These are phyloP conservation scores for Acrobasis suavella DNA, from an alignment of 2,888 invertebrate species.

Conservation along the genomic window DNA sequence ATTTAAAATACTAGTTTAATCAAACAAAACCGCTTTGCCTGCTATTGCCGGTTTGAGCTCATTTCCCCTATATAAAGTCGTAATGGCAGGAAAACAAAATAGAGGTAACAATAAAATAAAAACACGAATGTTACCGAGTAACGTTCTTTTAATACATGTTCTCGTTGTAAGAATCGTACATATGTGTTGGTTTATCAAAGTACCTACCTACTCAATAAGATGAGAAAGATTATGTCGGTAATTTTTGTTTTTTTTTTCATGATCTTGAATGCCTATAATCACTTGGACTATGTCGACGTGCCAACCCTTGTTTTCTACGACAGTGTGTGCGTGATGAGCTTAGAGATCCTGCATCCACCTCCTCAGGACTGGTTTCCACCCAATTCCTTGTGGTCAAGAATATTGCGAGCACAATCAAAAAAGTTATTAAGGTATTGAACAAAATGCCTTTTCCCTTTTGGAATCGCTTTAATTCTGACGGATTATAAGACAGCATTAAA, in stretches of 20 bases:
- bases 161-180: neutral
- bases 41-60: no score
- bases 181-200: neutral
- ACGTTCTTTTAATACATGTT: no score
- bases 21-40: no score
- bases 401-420: slow-evolving; percentile 45
- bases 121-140: no score
- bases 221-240: no score
- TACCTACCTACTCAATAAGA: no score
- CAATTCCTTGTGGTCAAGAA: slow-evolving; percentile 54
- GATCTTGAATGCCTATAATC: neutral
- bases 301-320: slow-evolving; percentile 29
- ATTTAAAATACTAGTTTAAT: no score
- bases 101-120: no score
- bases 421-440: slow-evolving; percentile 45
- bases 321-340: slow-evolving; percentile 40
- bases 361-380: slow-evolving; percentile 61
- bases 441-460: slow-evolving; percentile 36
- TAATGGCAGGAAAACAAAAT: no score
- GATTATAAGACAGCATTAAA: slow-evolving; percentile 29
- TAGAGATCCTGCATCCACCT: slow-evolving; percentile 61
- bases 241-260: neutral
- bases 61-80: no score
- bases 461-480: slow-evolving; percentile 24
- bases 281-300: slow-evolving; percentile 2